These are phyloP conservation scores for Suricata suricatta DNA, from an alignment of 2,113 vertebrate genomes.

Conservation along the genomic window DNA sequence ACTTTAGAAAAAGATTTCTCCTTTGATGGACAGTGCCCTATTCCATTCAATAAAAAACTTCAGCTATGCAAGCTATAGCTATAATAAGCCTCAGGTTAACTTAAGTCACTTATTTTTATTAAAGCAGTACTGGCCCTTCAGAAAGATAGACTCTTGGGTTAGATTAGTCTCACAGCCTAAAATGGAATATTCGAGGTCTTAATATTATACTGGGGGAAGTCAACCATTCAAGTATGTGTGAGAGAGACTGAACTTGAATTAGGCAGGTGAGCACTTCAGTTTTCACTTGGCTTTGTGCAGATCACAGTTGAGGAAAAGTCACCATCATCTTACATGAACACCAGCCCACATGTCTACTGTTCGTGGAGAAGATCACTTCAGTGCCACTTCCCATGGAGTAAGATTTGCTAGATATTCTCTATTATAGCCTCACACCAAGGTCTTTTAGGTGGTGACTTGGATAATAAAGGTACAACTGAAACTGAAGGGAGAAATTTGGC, in stretches of 20 bases:
- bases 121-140: not conserved
- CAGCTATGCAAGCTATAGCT: not conserved
- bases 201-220: not conserved
- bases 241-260: not conserved
- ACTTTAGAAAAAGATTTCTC: not conserved
- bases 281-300: not conserved
- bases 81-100: not conserved
- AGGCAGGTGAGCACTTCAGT: not conserved
- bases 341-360: not conserved
- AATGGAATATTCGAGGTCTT: not conserved
- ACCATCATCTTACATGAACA: not conserved
- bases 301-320: not conserved
- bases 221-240: not conserved
- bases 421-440: not conserved
- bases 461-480: slow-evolving; percentile 49
- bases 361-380: not conserved
- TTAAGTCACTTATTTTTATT: slow-evolving; percentile 22
- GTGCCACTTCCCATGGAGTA: not conserved
- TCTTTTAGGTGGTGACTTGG: slow-evolving; percentile 58
- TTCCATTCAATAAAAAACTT: not conserved
- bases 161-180: not conserved
- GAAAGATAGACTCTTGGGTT: not conserved
- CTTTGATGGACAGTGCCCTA: not conserved
- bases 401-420: not conserved
- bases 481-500: slow-evolving; percentile 50